Evolutionary conservation across 2,797 vertebrate genomes (phyloP), one percentile per base, ranked within the genome.

Genomic region (Hydrolagus colliei): DNA sequence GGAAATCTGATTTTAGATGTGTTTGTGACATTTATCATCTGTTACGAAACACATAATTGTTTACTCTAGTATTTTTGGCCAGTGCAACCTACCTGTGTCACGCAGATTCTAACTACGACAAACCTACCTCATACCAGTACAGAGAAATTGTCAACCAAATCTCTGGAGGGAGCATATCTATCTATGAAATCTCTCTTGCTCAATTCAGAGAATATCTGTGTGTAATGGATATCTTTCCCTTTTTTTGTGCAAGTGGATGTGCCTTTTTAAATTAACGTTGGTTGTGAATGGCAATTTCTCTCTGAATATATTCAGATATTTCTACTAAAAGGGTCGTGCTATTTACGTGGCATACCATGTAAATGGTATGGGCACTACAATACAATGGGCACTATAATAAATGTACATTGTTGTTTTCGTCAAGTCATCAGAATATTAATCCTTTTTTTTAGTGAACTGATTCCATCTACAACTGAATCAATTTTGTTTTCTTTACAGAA

Each of bases 401-500:
- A 52, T 52, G 41, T 52, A 52, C 41, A 52, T 52, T 52, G 41
- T 52, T 52, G 41, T 52, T 52, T 52, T 52, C 6, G 41, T 52
- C 6, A 52, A 6, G 79, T 35, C 41, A 20, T 52, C 18, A n/a
- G 65, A 84, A 84, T 68, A 84, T 84, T 67, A 9, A 67, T 76
- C 18, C 32, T 35, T 75, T 76, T 71, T 35, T 75, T 76, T 71
- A 20, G 18, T 68, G 65, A 84, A 71, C 27, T 27, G 10, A 7
- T 76, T 59, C 74, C 32, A 22, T 79, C 27, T 67, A 82, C 68
- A 68, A 41, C 32, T 35, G 41, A 41, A 65, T 67, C 3, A 32
- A 82, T 82, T 68, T 82, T 35, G 35, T 65, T 82, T 80, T 65
- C 61, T 8, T 18, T 13, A 27, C 65, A 84, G 79, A 84, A 22